Evolutionary conservation across 23 tunicate genomes (phyloP), one percentile per base, ranked within the genome.

Genomic region (Trididemnum clinides): DNA sequence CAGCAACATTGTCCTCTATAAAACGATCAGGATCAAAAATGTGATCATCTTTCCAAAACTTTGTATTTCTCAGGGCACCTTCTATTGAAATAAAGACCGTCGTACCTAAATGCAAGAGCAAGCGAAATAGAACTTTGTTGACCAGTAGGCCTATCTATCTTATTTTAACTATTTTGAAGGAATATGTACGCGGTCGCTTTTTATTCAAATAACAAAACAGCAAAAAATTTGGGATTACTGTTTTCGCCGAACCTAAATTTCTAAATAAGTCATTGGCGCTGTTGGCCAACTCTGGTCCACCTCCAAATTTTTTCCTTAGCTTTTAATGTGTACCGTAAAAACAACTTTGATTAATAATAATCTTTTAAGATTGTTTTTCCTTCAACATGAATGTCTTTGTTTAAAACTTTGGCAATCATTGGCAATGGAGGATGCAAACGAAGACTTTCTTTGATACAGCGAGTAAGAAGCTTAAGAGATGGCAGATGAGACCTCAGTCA

Each of bases 351-450:
- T n/a, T n/a, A n/a, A n/a, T n/a, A n/a, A 21, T 10, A 10, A 82
- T 69, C 83, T 76, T 84, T 84, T 33, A 39, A 12, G 1, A 89
- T 75, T 1, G 86, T 78, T 77, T 77, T 89, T 28, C 84, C 84
- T 39, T 76, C 57, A 1, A 34, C 84, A 20, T 84, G n/a, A 44
- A 84, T 50, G 62, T 84, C 93, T 21, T 64, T 70, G 2, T 50
- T 64, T 0, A 86, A 57, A 7, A 6, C 25, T 33, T 88, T 66
- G 34, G 71, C 33, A 2, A 84, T 49, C 2, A 27, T 20, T 3
- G 88, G 81, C n/a, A 58, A 88, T 27, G 93, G 82, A 44, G 93
- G 93, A 84, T 77, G 65, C 80, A 84, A 3, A 33, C 93, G 79
- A 0, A 89, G 35, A 51, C 72, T 62, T 54, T 88, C 91, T 37